Percentiles rank a stretch among this genome's conserved stretches.
phyloP scores from a whole-genome alignment of 2,113 vertebrate genomes.

The Pteropus alecto region DNA sequence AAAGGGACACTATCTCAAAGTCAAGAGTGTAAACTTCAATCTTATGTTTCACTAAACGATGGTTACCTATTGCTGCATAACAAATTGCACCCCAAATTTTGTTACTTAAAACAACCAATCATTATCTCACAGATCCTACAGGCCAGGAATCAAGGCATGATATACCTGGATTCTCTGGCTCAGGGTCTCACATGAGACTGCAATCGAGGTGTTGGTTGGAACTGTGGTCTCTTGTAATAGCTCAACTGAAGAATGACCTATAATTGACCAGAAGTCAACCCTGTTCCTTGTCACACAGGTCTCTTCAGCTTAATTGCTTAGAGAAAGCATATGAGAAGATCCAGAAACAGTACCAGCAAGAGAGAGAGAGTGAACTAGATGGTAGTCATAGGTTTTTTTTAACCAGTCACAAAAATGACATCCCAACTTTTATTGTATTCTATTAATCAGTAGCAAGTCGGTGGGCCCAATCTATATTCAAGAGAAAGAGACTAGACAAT shows the following conservation, averaged over 20 bases:
- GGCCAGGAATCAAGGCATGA: background rate
- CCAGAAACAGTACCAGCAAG: no score
- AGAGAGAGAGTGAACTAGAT: background rate
- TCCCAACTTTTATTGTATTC: background rate
- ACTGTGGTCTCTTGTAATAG: background rate
- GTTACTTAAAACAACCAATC: background rate
- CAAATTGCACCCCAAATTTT: background rate
- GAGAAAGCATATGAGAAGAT: background rate
- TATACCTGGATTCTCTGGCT: background rate
- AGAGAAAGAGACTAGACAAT: background rate
- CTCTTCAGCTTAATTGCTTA: background rate
- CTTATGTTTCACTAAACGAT: background rate
- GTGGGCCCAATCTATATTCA: background rate
- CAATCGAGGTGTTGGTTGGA: background rate
- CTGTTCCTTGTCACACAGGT: background rate
- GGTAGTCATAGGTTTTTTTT: background rate
- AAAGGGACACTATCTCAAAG: background rate
- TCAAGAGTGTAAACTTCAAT: background rate
- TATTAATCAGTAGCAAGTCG: background rate
- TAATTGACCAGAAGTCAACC: background rate
- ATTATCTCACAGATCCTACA: background rate
- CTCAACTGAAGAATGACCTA: background rate
- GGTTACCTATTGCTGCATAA: background rate
- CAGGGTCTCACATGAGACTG: background rate
- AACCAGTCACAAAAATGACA: background rate